phyloP scores from a whole-genome alignment of 1,140 invertebrate species.

The Panulirus ornatus region DNA sequence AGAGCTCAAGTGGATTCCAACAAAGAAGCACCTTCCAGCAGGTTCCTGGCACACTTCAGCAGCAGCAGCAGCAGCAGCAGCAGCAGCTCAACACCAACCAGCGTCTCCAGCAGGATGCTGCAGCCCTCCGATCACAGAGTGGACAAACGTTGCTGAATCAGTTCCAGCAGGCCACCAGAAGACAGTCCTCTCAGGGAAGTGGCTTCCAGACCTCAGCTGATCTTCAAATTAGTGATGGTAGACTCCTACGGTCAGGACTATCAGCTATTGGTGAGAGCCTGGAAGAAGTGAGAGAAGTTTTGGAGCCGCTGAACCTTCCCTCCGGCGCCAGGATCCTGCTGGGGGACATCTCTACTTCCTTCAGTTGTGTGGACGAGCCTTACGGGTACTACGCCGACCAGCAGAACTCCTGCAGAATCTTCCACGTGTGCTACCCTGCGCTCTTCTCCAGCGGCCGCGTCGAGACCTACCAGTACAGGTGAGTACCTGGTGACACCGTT shows the following conservation, averaged over 20 bases:
- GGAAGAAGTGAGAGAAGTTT: neutral
- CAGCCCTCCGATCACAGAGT: neutral
- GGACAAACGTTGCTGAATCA: neutral
- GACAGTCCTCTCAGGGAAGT: neutral
- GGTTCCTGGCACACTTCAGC: neutral
- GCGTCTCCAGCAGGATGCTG: neutral
- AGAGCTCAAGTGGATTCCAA: neutral
- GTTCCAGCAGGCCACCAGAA: neutral
- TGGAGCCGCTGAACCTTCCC: constrained; percentile 29
- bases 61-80: neutral
- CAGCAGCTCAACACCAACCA: neutral
- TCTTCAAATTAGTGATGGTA: neutral
- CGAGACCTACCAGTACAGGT: constrained; percentile 50
- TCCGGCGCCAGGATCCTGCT: constrained; percentile 34
- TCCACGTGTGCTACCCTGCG: constrained; percentile 84
- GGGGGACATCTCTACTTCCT: constrained; percentile 79
- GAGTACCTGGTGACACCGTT: neutral
- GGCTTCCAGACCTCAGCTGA: neutral
- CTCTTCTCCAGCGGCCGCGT: constrained; percentile 2
- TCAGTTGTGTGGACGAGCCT: constrained; percentile 85
- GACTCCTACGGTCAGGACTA: neutral
- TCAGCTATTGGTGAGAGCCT: neutral
- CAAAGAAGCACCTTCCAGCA: no score
- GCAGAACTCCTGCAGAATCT: constrained; percentile 91
- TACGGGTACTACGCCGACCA: constrained; percentile 92